Conservation (phyloP, 1,140 invertebrate species). For the Subanguina moxae region DNA sequence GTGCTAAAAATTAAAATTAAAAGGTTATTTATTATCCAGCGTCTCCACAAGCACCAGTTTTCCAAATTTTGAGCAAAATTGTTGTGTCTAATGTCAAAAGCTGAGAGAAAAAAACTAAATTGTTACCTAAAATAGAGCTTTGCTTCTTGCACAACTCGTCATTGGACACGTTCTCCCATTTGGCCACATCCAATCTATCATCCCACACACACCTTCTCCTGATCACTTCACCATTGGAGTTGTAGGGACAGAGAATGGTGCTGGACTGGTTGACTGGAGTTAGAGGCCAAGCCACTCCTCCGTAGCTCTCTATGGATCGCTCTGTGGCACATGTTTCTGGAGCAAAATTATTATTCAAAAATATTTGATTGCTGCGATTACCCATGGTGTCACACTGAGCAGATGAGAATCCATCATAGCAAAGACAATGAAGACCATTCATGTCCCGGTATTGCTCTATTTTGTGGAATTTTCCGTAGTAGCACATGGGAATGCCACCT, state of each 20-base stretch:
- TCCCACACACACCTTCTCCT: conserved; percentile 39
- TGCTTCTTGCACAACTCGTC: conserved; percentile 47
- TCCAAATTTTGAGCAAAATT: background rate
- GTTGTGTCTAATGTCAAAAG: background rate
- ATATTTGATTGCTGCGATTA: background rate
- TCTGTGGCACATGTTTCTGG: conserved; percentile 31
- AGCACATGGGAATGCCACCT: conserved; percentile 43
- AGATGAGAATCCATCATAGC: conserved; percentile 39
- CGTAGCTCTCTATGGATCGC: conserved; percentile 34
- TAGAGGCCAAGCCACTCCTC: conserved; percentile 39
- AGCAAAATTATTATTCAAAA: background rate
- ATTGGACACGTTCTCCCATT: conserved; percentile 35
- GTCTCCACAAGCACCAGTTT: no score
- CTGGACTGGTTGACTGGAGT: conserved; percentile 41
- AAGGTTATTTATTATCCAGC: no score
- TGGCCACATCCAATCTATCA: conserved; percentile 11
- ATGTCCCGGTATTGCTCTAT: conserved; percentile 42
- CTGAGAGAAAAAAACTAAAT: background rate
- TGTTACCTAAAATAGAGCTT: background rate
- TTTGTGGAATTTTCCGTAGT: conserved; percentile 35
- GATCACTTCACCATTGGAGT: conserved; percentile 35
- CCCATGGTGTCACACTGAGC: conserved; percentile 42
- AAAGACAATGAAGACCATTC: conserved; percentile 42
- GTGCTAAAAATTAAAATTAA: no score
- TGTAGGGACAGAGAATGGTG: conserved; percentile 41